Base-by-base conservation (phyloP, 2,113 vertebrate genomes). In the Vulpes ferrilata region DNA sequence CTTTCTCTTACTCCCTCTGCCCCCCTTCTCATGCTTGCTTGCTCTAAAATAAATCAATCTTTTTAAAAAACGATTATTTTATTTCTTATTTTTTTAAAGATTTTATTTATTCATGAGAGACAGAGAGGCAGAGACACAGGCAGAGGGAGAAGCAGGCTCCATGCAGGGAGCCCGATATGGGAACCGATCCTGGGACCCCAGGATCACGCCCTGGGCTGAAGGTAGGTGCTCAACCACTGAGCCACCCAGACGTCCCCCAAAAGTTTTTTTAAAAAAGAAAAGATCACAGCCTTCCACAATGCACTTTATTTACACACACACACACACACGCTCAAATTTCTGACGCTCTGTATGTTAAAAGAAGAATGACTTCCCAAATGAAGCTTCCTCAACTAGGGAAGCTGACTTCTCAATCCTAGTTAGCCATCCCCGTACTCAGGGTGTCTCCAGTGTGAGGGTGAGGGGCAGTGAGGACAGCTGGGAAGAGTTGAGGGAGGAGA, bases 341-440 rank as follows among this genome's bases (percentile, higher is more conserved):
- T 7, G 62, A 86, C 10, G 74, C n/a, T 48, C 59, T 5, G n/a
- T 64, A 35, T 67, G 82, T 35, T 65, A 79, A 90, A 93, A 80
- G 55, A 90, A 87, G 43, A 92, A 87, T 25, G 74, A 67, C 57
- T 57, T 92, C 90, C 38, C 69, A 90, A 94, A 73, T 35, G 65
- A 83, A 88, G 6, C 51, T 74, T 84, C 27, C 73, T 95, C 53
- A n/a, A 1, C 20, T 32, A 38, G 11, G 62, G n/a, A 94, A 80
- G 55, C 51, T 48, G 76, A 88, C 48, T 53, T 67, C 73, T 23
- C 73, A 64, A 69, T 25, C 59, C 57, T 1, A 4, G 7, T 43
- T 60, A 35, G 53, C 13, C 62, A 80, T 12, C 20, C 53, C 23
- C 57, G 90, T 9, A 3, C 59, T 83, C 30, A 51, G 32, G 60